Percentiles rank a stretch among this genome's conserved stretches.
Evolutionary conservation across 2,888 invertebrate genomes (phyloP).

Genomic region (Epsilonema sp.): DNA sequence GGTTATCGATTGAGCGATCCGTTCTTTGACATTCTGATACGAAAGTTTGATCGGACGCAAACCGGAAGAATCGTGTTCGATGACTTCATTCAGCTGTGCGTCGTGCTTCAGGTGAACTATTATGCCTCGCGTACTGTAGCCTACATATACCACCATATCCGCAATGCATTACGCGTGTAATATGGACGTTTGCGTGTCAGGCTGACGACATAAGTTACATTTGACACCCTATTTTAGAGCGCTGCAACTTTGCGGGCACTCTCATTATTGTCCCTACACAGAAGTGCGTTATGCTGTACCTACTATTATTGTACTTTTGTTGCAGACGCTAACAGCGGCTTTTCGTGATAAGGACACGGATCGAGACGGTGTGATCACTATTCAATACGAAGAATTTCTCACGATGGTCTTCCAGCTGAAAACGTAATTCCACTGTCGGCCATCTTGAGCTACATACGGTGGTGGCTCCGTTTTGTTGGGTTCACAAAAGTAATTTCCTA

Average conservation of each 20-base stretch:
- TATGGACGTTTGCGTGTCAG: too few relatives aligned
- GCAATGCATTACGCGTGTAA: too few relatives aligned
- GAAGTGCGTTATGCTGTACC: too few relatives aligned
- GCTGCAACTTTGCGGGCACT: too few relatives aligned
- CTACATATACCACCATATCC: too few relatives aligned
- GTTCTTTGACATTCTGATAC: slow-evolving; percentile 55
- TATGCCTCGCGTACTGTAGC: too few relatives aligned
- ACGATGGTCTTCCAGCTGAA: slow-evolving; percentile 49
- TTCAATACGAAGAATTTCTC: slow-evolving; percentile 71
- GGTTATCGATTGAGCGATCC: slow-evolving; percentile 52
- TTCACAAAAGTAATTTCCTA: too few relatives aligned
- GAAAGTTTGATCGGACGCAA: slow-evolving; percentile 84
- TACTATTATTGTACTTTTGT: too few relatives aligned
- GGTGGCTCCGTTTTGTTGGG: not conserved
- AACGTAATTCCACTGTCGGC: too few relatives aligned
- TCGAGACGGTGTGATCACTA: slow-evolving; percentile 57
- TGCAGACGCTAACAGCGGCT: slow-evolving; percentile 43
- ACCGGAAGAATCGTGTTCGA: slow-evolving; percentile 77
- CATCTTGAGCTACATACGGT: not conserved
- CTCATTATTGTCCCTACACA: too few relatives aligned
- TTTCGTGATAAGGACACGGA: slow-evolving; percentile 58
- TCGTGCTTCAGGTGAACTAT: slow-evolving; percentile 40
- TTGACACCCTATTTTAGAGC: too few relatives aligned
- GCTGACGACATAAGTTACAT: too few relatives aligned
- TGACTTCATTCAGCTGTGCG: slow-evolving; percentile 91